Conservation (phyloP, 2,888 invertebrate species). For the Ferdinandea cuprea region DNA sequence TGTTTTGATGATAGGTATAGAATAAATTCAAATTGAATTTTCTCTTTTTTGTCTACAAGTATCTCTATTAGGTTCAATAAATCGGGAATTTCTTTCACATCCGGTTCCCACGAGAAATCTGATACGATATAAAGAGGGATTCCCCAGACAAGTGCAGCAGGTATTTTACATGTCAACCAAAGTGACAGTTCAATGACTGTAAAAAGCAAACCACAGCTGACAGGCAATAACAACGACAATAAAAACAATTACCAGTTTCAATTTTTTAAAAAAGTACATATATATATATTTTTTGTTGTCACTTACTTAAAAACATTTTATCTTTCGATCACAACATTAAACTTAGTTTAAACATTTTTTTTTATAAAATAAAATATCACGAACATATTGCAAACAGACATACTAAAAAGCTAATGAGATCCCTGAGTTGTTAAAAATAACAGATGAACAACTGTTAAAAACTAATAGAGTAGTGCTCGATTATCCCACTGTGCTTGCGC, state of each 20-base stretch:
- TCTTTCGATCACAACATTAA: constrained; percentile 32
- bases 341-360: constrained; percentile 65
- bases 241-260: neutral
- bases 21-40: too few relatives aligned
- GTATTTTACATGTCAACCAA: neutral
- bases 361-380: constrained; percentile 77
- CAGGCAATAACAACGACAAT: neutral
- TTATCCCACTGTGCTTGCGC: constrained; percentile 68
- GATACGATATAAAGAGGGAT: constrained; percentile 12
- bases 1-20: too few relatives aligned
- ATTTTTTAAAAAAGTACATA: constrained; percentile 1
- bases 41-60: too few relatives aligned
- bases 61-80: too few relatives aligned
- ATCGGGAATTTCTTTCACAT: constrained; percentile 24
- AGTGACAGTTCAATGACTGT: constrained; percentile 5
- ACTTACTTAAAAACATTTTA: too few relatives aligned
- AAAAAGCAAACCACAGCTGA: constrained; percentile 10
- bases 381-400: constrained; percentile 74
- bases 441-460: constrained; percentile 13
- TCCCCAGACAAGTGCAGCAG: constrained; percentile 16
- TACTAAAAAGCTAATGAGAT: constrained; percentile 75
- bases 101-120: constrained; percentile 29
- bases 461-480: constrained; percentile 45
- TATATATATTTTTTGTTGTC: constrained; percentile 17
- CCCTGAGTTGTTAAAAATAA: constrained; percentile 64